Conservation (phyloP, 1,140 invertebrate species). For the Polyergus mexicanus region DNA sequence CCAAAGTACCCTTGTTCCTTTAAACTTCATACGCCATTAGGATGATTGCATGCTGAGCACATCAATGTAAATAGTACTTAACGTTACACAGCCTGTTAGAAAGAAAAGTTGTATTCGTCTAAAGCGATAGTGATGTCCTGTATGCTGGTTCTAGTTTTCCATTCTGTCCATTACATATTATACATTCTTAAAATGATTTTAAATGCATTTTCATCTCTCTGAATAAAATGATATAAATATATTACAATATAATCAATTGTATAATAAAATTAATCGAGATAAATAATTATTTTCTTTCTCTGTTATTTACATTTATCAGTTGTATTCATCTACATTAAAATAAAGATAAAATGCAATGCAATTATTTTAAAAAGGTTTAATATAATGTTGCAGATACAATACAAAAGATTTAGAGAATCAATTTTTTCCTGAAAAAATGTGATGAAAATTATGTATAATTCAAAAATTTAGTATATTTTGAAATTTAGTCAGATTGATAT, state of each 20-base stretch:
- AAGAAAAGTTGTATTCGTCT: background rate
- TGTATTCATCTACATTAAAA: background rate
- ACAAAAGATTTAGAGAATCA: background rate
- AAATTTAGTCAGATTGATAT: background rate
- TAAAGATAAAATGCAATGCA: background rate
- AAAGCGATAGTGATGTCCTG: background rate
- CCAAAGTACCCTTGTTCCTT: constrained; percentile 55
- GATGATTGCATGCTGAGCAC: constrained; percentile 55
- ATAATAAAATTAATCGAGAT: background rate
- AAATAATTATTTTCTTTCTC: background rate
- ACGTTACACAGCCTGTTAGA: constrained; percentile 27
- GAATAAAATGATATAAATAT: background rate
- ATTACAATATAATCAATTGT: background rate
- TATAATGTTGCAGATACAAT: background rate
- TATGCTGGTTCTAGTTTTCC: background rate
- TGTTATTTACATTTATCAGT: background rate
- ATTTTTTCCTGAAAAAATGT: background rate
- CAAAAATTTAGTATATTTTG: background rate
- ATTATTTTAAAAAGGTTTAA: background rate
- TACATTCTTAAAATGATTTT: background rate
- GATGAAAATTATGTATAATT: background rate
- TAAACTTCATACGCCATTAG: constrained; percentile 59
- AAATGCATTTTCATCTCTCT: background rate
- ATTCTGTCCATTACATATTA: background rate
- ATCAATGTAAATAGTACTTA: constrained; percentile 57